Conservation (phyloP, 2,113 vertebrate species). For the Sapajus apella region DNA sequence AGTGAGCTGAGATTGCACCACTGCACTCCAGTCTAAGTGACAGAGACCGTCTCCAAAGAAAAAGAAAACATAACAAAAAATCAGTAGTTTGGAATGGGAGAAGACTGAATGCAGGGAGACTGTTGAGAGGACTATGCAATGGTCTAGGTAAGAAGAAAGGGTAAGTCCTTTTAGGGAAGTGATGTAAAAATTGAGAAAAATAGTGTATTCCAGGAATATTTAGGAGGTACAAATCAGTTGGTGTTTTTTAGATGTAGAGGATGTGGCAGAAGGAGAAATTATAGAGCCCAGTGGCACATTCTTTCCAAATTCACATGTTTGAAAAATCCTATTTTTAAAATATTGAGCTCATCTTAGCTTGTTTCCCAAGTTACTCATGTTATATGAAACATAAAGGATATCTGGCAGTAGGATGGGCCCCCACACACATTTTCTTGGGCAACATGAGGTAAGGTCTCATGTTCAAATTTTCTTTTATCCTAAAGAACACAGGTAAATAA, state of each 20-base stretch:
- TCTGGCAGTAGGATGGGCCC: background rate
- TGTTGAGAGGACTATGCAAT: background rate
- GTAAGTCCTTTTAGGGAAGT: background rate
- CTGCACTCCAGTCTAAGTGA: no score
- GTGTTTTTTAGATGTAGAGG: background rate
- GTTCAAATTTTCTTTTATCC: background rate
- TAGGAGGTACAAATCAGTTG: background rate
- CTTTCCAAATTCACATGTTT: background rate
- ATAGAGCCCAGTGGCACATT: background rate
- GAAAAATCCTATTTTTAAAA: constrained; percentile 26
- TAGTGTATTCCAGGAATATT: background rate
- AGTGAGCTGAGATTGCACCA: no score
- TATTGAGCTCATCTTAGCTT: background rate
- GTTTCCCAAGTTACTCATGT: background rate
- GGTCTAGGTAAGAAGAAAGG: background rate
- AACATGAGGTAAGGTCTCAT: background rate
- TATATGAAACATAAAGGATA: background rate
- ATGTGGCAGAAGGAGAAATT: background rate
- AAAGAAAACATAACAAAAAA: no score
- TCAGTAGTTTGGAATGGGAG: background rate
- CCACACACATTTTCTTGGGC: background rate
- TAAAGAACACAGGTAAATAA: constrained; percentile 16
- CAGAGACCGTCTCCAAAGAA: no score
- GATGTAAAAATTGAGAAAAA: background rate
- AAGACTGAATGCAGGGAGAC: background rate